phyloP scores from a whole-genome alignment of 35 echinoderm and acorn worm species.

The Chiridota heheva region DNA sequence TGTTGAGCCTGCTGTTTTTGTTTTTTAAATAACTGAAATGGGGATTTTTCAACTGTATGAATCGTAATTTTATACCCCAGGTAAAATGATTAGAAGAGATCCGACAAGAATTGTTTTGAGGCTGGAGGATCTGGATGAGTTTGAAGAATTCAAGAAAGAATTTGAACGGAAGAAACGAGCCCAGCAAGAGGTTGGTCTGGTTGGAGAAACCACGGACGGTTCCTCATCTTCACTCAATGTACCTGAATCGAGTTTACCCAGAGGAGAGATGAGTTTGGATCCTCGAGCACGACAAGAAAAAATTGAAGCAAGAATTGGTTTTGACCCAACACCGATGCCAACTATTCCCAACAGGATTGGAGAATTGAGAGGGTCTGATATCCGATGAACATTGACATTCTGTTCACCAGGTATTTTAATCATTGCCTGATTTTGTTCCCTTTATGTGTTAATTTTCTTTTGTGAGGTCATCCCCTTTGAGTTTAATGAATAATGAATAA shows the following conservation, averaged over 20 bases:
- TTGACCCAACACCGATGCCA: slow-evolving; percentile 69
- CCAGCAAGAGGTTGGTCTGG: slow-evolving; percentile 63
- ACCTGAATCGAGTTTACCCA: slow-evolving; percentile 33
- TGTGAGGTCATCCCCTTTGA: too few species aligned
- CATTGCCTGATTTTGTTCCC: too few species aligned
- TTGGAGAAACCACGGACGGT: slow-evolving; percentile 22
- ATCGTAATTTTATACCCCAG: not conserved
- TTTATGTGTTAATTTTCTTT: too few species aligned
- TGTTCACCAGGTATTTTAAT: too few species aligned
- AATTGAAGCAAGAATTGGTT: slow-evolving; percentile 75
- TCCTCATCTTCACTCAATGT: slow-evolving; percentile 9
- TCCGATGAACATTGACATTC: too few species aligned
- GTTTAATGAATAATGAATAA: too few species aligned
- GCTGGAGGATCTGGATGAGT: slow-evolving; percentile 78
- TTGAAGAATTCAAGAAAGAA: slow-evolving; percentile 85
- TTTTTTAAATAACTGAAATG: too few species aligned
- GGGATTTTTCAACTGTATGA: too few species aligned
- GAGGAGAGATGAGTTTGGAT: slow-evolving; percentile 38
- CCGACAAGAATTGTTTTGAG: slow-evolving; percentile 70
- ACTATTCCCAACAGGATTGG: slow-evolving; percentile 63
- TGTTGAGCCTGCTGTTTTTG: too few species aligned
- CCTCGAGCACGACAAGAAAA: slow-evolving; percentile 62
- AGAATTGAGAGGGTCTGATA: slow-evolving; percentile 51
- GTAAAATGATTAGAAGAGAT: slow-evolving; percentile 73
- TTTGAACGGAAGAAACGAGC: slow-evolving; percentile 62